Conservation (phyloP, 2,888 invertebrate genomes). For the Abrostola triplasia region DNA sequence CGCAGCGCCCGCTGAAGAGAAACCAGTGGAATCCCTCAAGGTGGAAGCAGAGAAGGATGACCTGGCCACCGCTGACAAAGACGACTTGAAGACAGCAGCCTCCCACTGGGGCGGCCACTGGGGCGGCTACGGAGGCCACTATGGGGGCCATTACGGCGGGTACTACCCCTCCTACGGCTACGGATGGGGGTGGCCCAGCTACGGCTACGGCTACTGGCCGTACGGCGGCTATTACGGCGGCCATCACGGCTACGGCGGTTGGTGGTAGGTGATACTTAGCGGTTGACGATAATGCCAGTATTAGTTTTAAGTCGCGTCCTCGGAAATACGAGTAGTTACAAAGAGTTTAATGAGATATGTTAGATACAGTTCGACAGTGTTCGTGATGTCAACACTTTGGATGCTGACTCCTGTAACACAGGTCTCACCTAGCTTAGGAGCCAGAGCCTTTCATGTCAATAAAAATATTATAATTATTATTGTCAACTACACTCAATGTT, state of each 20-base stretch:
- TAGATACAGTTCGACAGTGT: slow-evolving; percentile 10
- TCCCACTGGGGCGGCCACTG: slow-evolving; percentile 76
- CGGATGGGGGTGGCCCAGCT: slow-evolving; percentile 30
- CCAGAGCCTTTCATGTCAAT: too few relatives aligned
- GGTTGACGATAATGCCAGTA: slow-evolving; percentile 58
- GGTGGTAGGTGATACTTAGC: slow-evolving; percentile 49
- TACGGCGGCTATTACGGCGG: slow-evolving; percentile 52
- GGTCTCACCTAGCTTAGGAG: too few relatives aligned
- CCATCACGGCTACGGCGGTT: slow-evolving; percentile 64
- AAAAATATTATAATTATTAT: too few relatives aligned
- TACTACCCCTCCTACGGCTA: slow-evolving; percentile 54
- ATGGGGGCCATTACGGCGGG: slow-evolving; percentile 63
- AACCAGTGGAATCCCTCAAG: slow-evolving; percentile 53
- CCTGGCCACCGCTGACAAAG: slow-evolving; percentile 68
- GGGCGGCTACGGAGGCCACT: slow-evolving; percentile 66
- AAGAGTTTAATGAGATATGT: slow-evolving; percentile 8
- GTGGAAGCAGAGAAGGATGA: slow-evolving; percentile 62
- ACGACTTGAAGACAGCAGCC: slow-evolving; percentile 81
- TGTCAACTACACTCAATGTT: not conserved
- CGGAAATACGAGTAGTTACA: slow-evolving; percentile 35
- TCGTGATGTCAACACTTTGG: not conserved
- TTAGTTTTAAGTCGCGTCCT: slow-evolving; percentile 48
- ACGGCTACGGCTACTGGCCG: slow-evolving; percentile 51
- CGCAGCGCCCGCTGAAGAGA: slow-evolving; percentile 70
- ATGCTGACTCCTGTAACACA: too few relatives aligned